Base-by-base conservation (phyloP, 2,797 vertebrate species). In the Lithobates pipiens region DNA sequence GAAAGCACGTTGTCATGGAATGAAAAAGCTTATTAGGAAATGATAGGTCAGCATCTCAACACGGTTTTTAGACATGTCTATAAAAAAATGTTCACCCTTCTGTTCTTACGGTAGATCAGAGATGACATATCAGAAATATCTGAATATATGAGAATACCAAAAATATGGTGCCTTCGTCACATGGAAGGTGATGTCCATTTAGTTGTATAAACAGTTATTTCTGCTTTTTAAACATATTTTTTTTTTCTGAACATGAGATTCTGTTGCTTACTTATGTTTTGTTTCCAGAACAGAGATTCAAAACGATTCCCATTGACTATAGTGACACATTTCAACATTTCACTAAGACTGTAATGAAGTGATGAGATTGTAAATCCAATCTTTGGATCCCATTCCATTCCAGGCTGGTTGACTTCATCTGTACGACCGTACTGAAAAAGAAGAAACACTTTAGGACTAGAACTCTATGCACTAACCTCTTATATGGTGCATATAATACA, bases 361-460 rank as follows among this genome's bases (percentile, higher is more conserved):
- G 91, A 68, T n/a, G 94, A 93, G 86, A 98, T 92, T 63, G 16
- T 88, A 89, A 98, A 97, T 21, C 97, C 97, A 87, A 89, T 93
- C 89, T 42, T 95, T 11, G 97, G 95, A 92, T 98, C 94, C 96
- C 96, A 98, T 9, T 21, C 0, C 75, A 89, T 90, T 65, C 13
- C 84, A 21, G 0, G n/a, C 10, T 87, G 65, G 21, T 81, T 34
- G 9, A 86, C 1, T 3, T 0, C 34, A 63, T 18, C 23, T 72
- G 27, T 72, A 44, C 6, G 32, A 1, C 1, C 5, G 8, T 10
- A 73, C 80, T 82, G 54, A 65, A 82, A 27, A 65, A 65, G n/a
- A 71, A 63, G 7, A 81, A 2, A 72, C 25, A 72, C 1, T 36
- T 80, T n/a, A 25, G 8, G 21, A 46, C 13, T 13, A 46, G 11